Evolutionary conservation across 1,140 invertebrate species (phyloP), one percentile per base, ranked within the genome.

Genomic region (Leptestheria dahalacensis): DNA sequence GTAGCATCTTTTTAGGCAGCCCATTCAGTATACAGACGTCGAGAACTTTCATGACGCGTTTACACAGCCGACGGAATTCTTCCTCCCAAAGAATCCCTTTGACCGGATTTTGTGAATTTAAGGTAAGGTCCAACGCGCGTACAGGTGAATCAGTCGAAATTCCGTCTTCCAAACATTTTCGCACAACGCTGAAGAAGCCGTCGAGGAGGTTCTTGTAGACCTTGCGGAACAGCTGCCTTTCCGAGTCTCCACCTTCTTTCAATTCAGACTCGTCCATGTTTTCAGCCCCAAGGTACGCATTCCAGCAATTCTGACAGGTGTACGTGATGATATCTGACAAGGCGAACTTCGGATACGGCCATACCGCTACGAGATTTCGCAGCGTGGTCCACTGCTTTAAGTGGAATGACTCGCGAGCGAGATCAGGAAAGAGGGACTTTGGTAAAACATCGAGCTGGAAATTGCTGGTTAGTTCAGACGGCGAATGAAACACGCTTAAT

Each of bases 61-160:
- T 52, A 18, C 58, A 48, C 15, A 60, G 49, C 6, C 58, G 49
- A 25, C 58, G 58, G 46, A 60, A 60, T 51, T 60, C 58, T 3
- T 24, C 51, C 41, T 60, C 58, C 48, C 28, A 52, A 24, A 60
- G 23, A 28, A 60, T 51, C 25, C 58, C 46, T 9, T 41, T 48
- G 12, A 60, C 28, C 11, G 47, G 23, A 28, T 51, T 28, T 10
- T 20, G 33, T 4, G 53, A 25, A 10, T 52, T 49, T 18, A 60
- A 15, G 21, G 49, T 52, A 20, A 60, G 51, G 12, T 52, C 58
- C 3, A 52, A 29, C 6, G 41, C 25, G 2, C 48, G 48, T 6
- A 52, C 21, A 28, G 26, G 33, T 10, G 29, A 33, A 23, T 20
- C 21, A 18, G 47, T 25, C 10, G 26, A 26, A 11, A 11, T 41